A percentile compares a stretch with the other conserved stretches of the same genome.
phyloP scores from a whole-genome alignment of 2,113 vertebrate genomes.

The Halcyon malimbica region DNA sequence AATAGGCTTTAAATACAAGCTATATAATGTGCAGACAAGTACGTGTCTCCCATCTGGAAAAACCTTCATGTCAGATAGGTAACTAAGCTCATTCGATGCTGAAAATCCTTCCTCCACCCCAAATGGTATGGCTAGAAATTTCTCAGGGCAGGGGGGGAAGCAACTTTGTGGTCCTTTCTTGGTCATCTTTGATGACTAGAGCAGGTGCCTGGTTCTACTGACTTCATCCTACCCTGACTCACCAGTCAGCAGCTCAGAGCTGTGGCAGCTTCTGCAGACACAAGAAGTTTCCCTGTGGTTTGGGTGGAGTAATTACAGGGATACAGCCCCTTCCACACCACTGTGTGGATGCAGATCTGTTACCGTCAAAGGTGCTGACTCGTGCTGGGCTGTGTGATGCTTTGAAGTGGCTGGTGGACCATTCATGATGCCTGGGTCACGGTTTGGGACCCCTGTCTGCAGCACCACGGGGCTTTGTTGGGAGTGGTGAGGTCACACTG shows the following conservation, averaged over 20 bases:
- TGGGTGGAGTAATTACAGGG: background rate
- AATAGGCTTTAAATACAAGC: background rate
- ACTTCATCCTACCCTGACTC: background rate
- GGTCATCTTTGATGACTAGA: background rate
- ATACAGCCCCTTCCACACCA: background rate
- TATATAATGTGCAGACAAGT: background rate
- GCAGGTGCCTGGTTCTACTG: background rate
- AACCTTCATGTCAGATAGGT: background rate
- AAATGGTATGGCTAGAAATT: background rate
- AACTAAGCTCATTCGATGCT: background rate
- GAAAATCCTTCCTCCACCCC: background rate
- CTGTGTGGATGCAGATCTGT: background rate
- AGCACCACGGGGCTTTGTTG: background rate
- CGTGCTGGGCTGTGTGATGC: accelerated
- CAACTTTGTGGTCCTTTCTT: background rate
- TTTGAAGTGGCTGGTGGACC: background rate
- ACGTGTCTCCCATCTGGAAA: background rate
- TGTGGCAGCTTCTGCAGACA: background rate
- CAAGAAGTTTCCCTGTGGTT: background rate
- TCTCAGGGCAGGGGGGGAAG: background rate
- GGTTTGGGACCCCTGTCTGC: background rate
- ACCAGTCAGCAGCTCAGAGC: background rate
- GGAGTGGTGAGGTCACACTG: background rate
- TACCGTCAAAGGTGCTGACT: background rate
- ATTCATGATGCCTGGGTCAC: accelerated